phyloP scores from a whole-genome alignment of 1,140 invertebrate species.

The Metopolophium dirhodum region DNA sequence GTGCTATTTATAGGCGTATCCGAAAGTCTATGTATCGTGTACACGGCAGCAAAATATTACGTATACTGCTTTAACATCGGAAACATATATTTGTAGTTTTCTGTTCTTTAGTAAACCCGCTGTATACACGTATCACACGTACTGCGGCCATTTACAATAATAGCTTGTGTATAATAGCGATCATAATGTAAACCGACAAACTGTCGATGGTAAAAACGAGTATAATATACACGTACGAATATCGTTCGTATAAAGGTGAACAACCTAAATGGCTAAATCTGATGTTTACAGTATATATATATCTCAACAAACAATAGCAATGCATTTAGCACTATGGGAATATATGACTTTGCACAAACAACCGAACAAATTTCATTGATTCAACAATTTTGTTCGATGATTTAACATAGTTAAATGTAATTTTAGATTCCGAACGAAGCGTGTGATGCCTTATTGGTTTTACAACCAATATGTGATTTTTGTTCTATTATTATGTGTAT shows the following conservation, averaged over 20 bases:
- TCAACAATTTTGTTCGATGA: not conserved
- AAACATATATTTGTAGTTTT: not conserved
- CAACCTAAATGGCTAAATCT: not conserved
- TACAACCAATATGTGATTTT: not conserved
- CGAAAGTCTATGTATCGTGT: not conserved
- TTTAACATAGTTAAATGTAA: not conserved
- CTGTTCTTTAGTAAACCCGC: not conserved
- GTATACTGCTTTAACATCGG: not conserved
- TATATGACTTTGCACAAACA: not conserved
- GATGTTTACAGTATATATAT: not conserved
- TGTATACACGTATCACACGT: not conserved
- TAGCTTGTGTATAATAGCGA: not conserved
- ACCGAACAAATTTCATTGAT: not conserved
- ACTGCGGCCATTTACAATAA: not conserved
- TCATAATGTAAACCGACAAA: not conserved
- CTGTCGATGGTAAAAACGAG: not conserved
- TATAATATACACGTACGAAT: not conserved
- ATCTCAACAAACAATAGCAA: conserved; percentile 2
- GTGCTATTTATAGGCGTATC: not conserved
- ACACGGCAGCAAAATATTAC: not conserved
- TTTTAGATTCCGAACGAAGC: not conserved
- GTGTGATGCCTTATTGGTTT: not conserved
- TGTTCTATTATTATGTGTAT: not conserved
- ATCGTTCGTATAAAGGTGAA: not conserved
- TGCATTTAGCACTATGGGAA: not conserved